phyloP scores from a whole-genome alignment of 2,113 vertebrate species.

The Thalassoma bifasciatum region DNA sequence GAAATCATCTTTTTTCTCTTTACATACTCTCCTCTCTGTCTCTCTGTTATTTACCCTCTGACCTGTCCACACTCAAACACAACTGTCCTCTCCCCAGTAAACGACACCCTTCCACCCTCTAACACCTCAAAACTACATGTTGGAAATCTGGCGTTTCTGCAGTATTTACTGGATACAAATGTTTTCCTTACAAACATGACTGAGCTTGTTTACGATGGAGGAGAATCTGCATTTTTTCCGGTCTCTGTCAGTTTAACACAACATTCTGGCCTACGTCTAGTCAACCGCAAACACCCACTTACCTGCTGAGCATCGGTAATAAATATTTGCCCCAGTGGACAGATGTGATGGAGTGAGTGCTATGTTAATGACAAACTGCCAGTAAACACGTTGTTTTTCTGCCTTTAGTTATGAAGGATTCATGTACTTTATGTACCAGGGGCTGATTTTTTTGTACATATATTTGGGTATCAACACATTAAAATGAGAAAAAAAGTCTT shows the following conservation, averaged over 20 bases:
- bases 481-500: background rate
- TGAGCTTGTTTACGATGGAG: constrained; percentile 65
- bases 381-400: constrained; percentile 14
- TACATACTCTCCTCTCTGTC: background rate
- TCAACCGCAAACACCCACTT: constrained; percentile 53
- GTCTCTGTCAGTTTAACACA: constrained; percentile 62
- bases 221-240: constrained; percentile 52
- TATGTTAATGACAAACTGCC: constrained; percentile 19
- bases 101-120: constrained; percentile 42
- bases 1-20: constrained; percentile 10
- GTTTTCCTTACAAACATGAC: constrained; percentile 66
- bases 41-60: constrained; percentile 40
- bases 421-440: background rate
- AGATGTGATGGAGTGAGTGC: constrained; percentile 41
- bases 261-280: constrained; percentile 51
- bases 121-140: constrained; percentile 46
- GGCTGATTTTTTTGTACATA: no score
- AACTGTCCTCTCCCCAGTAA: constrained; percentile 47
- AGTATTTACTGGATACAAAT: constrained; percentile 70
- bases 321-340: constrained; percentile 55
- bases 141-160: constrained; percentile 49
- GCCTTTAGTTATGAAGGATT: background rate
- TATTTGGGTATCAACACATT: background rate
- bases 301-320: constrained; percentile 49
- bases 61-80: constrained; percentile 57